phyloP scores from a whole-genome alignment of 2,888 invertebrate species.

The Glaucopsyche alexis region DNA sequence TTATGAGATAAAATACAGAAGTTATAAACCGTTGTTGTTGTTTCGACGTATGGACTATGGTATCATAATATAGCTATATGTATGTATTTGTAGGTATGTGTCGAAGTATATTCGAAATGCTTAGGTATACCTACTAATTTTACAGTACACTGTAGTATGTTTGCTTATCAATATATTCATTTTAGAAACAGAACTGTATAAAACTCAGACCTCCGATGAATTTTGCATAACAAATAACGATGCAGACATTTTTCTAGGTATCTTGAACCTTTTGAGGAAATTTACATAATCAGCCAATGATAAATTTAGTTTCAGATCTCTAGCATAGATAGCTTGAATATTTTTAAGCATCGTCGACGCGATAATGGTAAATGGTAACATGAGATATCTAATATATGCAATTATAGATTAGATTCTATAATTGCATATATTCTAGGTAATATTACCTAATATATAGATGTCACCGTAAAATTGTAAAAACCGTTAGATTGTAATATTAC shows the following conservation, averaged over 20 bases:
- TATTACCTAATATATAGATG: no score
- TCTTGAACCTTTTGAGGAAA: background rate
- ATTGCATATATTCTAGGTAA: no score
- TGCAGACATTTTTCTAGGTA: slow-evolving; percentile 5
- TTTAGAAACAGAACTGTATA: background rate
- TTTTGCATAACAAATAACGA: background rate
- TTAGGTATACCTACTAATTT: no score
- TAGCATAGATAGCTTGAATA: background rate
- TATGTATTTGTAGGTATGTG: no score
- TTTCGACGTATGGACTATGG: no score
- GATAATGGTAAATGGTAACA: background rate
- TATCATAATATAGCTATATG: background rate
- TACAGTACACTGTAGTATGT: no score
- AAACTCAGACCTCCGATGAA: background rate
- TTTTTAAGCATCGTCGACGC: background rate
- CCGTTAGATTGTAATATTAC: no score
- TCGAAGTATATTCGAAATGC: no score
- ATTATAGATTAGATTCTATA: no score
- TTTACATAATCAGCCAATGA: background rate
- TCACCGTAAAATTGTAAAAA: no score
- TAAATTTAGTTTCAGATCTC: background rate
- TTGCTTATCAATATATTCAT: no score
- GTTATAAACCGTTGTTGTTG: background rate
- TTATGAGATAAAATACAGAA: background rate
- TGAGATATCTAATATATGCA: background rate